These are phyloP conservation scores for Mugil cephalus DNA, from an alignment of 2,113 vertebrate species.

Conservation along the genomic window DNA sequence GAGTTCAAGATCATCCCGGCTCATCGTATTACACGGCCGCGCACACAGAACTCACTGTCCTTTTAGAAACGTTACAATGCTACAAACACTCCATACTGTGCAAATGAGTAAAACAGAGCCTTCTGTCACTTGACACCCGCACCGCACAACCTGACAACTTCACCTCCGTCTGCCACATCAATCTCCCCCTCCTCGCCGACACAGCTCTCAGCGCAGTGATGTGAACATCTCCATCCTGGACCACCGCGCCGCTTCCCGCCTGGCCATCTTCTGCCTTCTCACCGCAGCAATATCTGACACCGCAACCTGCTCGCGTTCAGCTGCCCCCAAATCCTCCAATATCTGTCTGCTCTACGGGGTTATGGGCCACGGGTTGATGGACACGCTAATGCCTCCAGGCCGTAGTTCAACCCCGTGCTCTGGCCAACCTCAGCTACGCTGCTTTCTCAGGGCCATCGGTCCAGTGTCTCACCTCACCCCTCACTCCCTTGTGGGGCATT, in stretches of 20 bases:
- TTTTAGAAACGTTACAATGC: too few relatives aligned
- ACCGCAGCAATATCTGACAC: not conserved
- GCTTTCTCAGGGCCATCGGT: constrained; percentile 15
- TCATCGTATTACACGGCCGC: constrained; percentile 29
- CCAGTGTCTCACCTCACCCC: constrained; percentile 3
- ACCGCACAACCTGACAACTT: not conserved
- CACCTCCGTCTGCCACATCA: not conserved
- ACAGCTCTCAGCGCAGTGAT: not conserved
- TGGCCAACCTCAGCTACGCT: constrained; percentile 19
- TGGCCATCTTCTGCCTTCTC: not conserved
- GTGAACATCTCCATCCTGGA: not conserved
- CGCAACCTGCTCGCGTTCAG: not conserved
- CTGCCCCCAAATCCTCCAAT: not conserved
- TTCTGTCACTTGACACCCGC: not conserved
- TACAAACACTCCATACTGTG: too few relatives aligned
- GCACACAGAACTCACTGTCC: too few relatives aligned
- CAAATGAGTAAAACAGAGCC: too few relatives aligned
- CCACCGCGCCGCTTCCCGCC: not conserved
- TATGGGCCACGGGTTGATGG: not conserved
- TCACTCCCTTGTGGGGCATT: too few relatives aligned
- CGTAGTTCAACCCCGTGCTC: not conserved
- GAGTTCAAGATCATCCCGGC: constrained; percentile 19
- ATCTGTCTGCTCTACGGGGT: not conserved
- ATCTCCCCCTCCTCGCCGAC: not conserved
- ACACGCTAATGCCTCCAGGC: constrained; percentile 13